These are phyloP conservation scores for Heliothis peltigera DNA, from an alignment of 2,888 invertebrate species.

Conservation along the genomic window DNA sequence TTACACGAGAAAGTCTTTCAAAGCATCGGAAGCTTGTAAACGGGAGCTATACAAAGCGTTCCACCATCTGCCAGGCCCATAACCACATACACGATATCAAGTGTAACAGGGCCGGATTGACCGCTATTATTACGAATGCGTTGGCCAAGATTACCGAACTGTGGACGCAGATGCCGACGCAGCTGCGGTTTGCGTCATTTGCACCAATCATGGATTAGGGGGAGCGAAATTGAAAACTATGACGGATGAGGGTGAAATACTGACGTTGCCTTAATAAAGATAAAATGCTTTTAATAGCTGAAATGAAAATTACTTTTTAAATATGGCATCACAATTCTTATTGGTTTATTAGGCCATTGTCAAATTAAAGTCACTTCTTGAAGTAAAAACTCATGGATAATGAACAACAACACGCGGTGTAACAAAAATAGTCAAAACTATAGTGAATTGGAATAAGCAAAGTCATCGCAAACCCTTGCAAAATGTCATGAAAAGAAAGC, in stretches of 20 bases:
- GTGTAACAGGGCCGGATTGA: constrained; percentile 30
- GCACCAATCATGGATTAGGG: constrained; percentile 37
- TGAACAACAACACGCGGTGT: no score
- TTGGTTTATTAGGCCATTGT: no score
- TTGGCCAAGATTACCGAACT: constrained; percentile 49
- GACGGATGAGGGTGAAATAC: not conserved
- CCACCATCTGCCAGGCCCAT: constrained; percentile 20
- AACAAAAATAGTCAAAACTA: no score
- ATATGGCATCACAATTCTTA: no score
- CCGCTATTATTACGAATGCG: constrained; percentile 50
- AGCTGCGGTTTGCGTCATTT: constrained; percentile 41
- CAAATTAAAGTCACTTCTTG: no score
- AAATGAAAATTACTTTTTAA: no score
- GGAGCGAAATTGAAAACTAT: constrained; percentile 34
- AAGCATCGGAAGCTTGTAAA: constrained; percentile 30
- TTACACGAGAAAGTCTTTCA: constrained; percentile 24
- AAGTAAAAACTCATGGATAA: no score
- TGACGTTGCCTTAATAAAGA: not conserved
- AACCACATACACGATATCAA: constrained; percentile 38
- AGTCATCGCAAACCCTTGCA: no score
- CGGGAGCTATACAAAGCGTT: constrained; percentile 10
- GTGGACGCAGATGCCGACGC: constrained; percentile 34
- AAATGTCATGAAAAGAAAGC: no score
- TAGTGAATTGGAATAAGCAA: no score
- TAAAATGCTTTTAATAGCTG: not conserved